These are phyloP conservation scores for Lamellibrachia columna DNA, from an alignment of 2,888 invertebrate species.

Conservation along the genomic window DNA sequence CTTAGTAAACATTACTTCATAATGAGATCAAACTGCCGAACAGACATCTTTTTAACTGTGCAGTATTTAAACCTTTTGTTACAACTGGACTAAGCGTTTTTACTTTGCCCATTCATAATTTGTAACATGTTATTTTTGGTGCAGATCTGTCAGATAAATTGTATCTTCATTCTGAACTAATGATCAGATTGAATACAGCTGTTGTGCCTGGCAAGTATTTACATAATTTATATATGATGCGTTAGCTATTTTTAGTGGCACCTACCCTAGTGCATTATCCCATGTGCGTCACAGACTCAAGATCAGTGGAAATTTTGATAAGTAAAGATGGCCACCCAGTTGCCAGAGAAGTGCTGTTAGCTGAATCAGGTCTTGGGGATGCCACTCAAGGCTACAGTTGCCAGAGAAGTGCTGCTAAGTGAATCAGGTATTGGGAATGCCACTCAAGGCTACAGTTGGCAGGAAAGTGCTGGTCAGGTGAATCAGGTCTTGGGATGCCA, in stretches of 20 bases:
- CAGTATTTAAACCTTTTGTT: neutral
- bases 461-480: neutral
- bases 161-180: neutral
- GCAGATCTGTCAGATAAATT: neutral
- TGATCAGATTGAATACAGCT: neutral
- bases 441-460: neutral
- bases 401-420: neutral
- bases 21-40: neutral
- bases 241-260: neutral
- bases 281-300: neutral
- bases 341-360: neutral
- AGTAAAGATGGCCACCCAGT: neutral
- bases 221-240: slow-evolving; percentile 5
- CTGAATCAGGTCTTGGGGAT: neutral
- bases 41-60: too few species aligned
- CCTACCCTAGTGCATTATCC: neutral
- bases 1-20: too few species aligned
- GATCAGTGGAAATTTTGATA: neutral
- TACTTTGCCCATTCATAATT: neutral
- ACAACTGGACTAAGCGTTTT: neutral
- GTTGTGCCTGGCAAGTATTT: neutral
- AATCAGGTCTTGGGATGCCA: neutral
- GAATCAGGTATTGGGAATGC: neutral
- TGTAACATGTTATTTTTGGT: neutral
- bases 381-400: neutral